A percentile compares a stretch with the other conserved stretches of the same genome.
phyloP scores from a whole-genome alignment of 2,113 vertebrate species.

The Centropus unirufus region DNA sequence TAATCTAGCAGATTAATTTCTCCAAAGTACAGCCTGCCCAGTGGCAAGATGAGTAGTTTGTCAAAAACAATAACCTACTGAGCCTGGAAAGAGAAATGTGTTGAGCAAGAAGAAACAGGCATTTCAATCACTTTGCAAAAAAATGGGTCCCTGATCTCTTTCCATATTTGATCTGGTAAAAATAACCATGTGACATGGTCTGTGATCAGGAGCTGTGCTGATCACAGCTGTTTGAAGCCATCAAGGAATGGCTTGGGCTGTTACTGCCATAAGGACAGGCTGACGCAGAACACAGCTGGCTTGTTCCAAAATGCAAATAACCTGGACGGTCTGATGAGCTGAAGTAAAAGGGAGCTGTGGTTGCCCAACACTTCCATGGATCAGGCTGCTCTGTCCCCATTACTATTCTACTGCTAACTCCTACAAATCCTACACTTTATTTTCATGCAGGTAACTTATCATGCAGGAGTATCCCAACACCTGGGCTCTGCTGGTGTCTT shows the following conservation, averaged over 20 bases:
- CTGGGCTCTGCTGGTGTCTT: not conserved
- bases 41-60: not conserved
- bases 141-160: not conserved
- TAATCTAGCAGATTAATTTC: not conserved
- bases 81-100: not conserved
- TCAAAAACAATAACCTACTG: not conserved
- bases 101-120: not conserved
- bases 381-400: slow-evolving; percentile 5
- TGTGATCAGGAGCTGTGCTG: not conserved
- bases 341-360: slow-evolving; percentile 2
- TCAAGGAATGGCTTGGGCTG: not conserved
- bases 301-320: slow-evolving; percentile 19
- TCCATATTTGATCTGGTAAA: not conserved
- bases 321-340: not conserved
- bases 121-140: not conserved
- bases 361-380: not conserved
- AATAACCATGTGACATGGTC: not conserved
- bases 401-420: not conserved
- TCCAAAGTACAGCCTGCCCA: not conserved
- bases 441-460: not conserved
- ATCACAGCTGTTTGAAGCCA: not conserved
- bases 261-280: not conserved
- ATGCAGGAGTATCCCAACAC: not conserved
- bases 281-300: not conserved
- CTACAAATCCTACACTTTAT: not conserved